These are phyloP conservation scores for Trichomycterus rosablanca DNA, from an alignment of 2,113 vertebrate genomes.

Conservation along the genomic window DNA sequence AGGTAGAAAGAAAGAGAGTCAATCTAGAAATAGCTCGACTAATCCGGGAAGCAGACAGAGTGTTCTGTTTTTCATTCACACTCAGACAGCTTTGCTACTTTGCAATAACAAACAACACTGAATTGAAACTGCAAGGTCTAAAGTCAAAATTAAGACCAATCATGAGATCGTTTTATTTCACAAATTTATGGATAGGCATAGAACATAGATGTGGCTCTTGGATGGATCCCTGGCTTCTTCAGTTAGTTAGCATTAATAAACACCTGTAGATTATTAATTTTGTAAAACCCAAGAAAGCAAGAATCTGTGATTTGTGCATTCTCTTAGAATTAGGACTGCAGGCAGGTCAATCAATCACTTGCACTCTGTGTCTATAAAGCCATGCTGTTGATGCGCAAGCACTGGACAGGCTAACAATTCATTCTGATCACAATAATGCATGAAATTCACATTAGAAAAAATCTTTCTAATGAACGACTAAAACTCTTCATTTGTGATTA, in stretches of 20 bases:
- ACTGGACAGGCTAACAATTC: too few species aligned
- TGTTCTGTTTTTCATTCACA: constrained; percentile 42
- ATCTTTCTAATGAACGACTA: too few species aligned
- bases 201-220: neutral
- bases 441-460: too few species aligned
- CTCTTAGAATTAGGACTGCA: too few species aligned
- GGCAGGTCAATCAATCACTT: too few species aligned
- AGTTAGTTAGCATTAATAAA: neutral
- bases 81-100: constrained; percentile 40
- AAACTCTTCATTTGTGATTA: too few species aligned
- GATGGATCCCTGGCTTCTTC: neutral
- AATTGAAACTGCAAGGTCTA: neutral
- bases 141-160: neutral
- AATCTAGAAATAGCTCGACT: constrained; percentile 51
- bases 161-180: neutral
- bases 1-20: constrained; percentile 24
- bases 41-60: constrained; percentile 53
- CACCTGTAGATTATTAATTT: too few species aligned
- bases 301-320: too few species aligned
- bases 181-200: neutral
- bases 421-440: too few species aligned
- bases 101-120: constrained; percentile 18
- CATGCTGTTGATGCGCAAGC: too few species aligned
- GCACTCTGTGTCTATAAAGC: too few species aligned
- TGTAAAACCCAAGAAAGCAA: too few species aligned